Base-by-base conservation (phyloP, 2,888 invertebrate genomes). In the Alloplasta piceator region DNA sequence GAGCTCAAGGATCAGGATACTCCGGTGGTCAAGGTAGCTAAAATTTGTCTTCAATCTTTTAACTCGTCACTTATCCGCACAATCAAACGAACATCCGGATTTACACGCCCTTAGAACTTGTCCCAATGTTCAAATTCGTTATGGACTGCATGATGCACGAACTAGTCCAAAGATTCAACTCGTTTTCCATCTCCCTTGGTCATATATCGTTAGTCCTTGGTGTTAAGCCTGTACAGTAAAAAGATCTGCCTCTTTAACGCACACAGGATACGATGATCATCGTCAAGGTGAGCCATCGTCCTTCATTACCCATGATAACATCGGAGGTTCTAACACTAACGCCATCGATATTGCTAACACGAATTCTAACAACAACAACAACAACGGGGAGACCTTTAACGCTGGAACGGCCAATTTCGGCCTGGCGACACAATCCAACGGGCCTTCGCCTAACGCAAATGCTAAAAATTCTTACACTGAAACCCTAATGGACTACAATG, bases 301-400 rank as follows among this genome's bases (percentile, higher is more conserved):
- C 10, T 50, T 72, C 38, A 6, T 67, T 73, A 46, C 55, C 64
- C 66, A 43, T 52, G 82, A 75, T 79, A 61, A 46, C 39, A 52
- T n/a, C 52, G 64, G 67, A 55, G 38, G 52, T 12, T 61, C 74
- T 75, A 70, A 82, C 75, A 75, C 16, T 78, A 82, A 82, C 71
- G 75, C 56, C 72, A 80, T 84, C 38, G 73, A 82, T 0, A 50
- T 76, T 5, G 75, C 83, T 52, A 85, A 84, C 71, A 80, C 78
- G 52, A 84, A 82, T 78, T 64, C 76, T 71, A 73, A 81, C 72
- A 43, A 60, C 66, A 50, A 60, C 14, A 48, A 56, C 56, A 71
- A 58, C 56, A 26, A 26, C 26, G 26, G 26, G 26, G 26, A 26
- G 26, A 60, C 67, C n/a, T 39, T 46, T 61, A 78, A 70, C 38